Conservation (phyloP, 2,797 vertebrate genomes). For the Pempheris klunzingeri region DNA sequence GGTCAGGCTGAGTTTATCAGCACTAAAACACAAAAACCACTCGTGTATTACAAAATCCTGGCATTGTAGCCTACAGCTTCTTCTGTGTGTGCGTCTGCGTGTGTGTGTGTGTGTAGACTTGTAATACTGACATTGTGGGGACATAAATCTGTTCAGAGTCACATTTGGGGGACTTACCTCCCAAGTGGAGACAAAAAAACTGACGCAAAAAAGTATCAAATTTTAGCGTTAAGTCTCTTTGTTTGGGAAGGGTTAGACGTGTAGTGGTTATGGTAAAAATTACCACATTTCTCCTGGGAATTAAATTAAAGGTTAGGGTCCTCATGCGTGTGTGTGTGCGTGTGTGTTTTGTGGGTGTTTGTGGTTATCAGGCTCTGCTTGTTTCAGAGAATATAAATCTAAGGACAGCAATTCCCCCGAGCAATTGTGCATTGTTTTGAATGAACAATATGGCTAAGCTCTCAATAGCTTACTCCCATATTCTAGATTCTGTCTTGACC, state of each 20-base stretch:
- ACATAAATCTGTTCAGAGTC: constrained; percentile 40
- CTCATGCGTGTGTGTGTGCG: no score
- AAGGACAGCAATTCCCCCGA: neutral
- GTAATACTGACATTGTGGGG: constrained; percentile 19
- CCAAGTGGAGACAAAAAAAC: constrained; percentile 7
- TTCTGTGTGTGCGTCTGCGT: constrained; percentile 6
- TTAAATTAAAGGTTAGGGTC: no score
- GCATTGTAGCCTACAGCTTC: constrained; percentile 39
- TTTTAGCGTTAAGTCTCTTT: neutral
- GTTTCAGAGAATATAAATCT: neutral
- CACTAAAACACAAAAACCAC: constrained; percentile 52
- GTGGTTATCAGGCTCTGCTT: no score
- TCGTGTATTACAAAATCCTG: constrained; percentile 45
- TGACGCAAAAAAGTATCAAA: neutral
- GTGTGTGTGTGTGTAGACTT: neutral
- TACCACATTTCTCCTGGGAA: neutral
- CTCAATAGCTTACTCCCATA: neutral
- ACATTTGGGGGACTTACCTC: constrained; percentile 5
- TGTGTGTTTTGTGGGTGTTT: no score
- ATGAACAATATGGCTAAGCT: neutral
- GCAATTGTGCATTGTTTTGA: neutral
- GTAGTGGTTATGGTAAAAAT: neutral
- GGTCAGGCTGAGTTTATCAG: constrained; percentile 51
- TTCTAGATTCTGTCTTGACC: no score
- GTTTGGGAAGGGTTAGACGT: no score